Base-by-base conservation (phyloP, 2,888 invertebrate species). In the Amiota communis region DNA sequence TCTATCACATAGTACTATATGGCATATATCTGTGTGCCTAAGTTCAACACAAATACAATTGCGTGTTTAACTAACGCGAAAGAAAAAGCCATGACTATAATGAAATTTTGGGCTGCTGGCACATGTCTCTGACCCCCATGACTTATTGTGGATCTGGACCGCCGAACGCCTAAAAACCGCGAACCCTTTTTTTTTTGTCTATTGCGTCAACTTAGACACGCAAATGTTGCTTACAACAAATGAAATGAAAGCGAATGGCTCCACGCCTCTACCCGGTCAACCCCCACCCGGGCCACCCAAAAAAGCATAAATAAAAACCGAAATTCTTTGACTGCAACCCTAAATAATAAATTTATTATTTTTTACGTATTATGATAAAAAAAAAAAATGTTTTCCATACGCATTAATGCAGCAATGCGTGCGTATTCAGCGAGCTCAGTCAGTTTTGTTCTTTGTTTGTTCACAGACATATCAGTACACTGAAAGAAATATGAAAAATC, bases 321-420 rank as follows among this genome's bases (percentile, higher is more conserved):
- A 63, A 63, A 63, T 23, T 63, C 13, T 36, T 13, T 13, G n/a
- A 17, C 13, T 63, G 63, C 63, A 63, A 63, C 63, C 63, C 63
- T 63, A 63, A 36, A 23, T 17, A 12, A 36, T 23, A 53, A n/a
- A 53, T 53, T n/a, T 53, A 61, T 61, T 61, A 36, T 61, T 23
- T 61, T 61, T 61, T 11, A n/a, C 20, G 10, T 15, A 17, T 12
- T 61, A 23, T 36, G 12, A 36, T 1, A 63, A 63, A 63, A 63
- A 63, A 63, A 36, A 63, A 63, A 36, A 36, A 12, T 13, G 2
- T 36, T 13, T 36, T 53, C 23, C 53, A 68, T 51, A 68, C 67
- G 67, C 67, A 68, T 68, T 63, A 63, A 36, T 68, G 67, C 67
- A 68, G 67, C 36, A 68, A 68, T 68, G 67, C 67, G 67, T 68